Evolutionary conservation across 2,797 vertebrate species (phyloP).

Genomic region (Nannoperca obscura): DNA sequence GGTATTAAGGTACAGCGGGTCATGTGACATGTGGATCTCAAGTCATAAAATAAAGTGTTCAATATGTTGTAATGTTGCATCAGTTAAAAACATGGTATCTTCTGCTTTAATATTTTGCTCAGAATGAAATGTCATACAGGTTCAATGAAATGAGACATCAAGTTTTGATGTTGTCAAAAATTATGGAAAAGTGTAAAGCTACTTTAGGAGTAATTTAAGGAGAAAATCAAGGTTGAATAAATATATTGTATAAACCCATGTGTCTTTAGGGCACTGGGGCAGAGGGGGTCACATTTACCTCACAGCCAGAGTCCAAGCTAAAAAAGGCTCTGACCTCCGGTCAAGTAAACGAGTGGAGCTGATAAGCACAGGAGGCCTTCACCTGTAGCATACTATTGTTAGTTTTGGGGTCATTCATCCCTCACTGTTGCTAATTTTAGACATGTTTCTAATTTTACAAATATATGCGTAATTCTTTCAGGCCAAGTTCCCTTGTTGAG

Average conservation of each 20-base stretch:
- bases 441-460: slow-evolving; percentile 60
- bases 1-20: neutral
- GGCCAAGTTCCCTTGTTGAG: neutral
- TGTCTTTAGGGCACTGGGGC: slow-evolving; percentile 20
- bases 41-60: neutral
- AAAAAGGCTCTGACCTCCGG: slow-evolving; percentile 53
- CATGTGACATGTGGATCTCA: neutral
- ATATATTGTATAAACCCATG: neutral
- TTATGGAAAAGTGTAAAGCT: neutral
- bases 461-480: neutral
- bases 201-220: neutral
- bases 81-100: neutral
- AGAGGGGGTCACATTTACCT: slow-evolving; percentile 43
- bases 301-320: slow-evolving; percentile 44
- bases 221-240: neutral
- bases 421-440: slow-evolving; percentile 64
- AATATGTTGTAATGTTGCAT: neutral
- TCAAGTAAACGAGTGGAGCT: slow-evolving; percentile 39
- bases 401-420: slow-evolving; percentile 62
- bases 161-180: neutral
- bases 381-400: slow-evolving; percentile 42
- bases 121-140: neutral
- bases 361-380: slow-evolving; percentile 62
- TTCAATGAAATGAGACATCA: neutral
- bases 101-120: neutral